These are phyloP conservation scores for Thecocarcelia acutangulata DNA, from an alignment of 2,888 invertebrate genomes.

Conservation along the genomic window DNA sequence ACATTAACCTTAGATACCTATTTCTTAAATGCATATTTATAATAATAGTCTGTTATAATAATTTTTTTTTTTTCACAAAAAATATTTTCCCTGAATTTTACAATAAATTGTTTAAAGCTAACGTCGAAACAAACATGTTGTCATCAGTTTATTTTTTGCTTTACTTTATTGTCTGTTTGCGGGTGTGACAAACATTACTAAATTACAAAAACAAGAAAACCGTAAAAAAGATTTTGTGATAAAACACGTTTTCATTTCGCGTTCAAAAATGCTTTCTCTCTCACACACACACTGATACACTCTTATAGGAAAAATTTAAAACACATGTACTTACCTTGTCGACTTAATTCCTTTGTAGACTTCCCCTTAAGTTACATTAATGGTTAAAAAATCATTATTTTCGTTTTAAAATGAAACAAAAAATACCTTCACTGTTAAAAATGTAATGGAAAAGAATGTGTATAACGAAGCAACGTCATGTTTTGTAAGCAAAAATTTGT, in stretches of 20 bases:
- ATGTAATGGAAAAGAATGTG: constrained; percentile 6
- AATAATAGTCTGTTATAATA: no score
- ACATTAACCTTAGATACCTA: no score
- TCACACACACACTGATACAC: constrained; percentile 39
- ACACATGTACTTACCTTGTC: neutral
- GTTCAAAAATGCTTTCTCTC: constrained; percentile 59
- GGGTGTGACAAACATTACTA: constrained; percentile 62
- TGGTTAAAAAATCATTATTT: constrained; percentile 22
- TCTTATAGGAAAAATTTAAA: neutral
- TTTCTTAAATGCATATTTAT: no score
- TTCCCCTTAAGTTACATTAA: constrained; percentile 21
- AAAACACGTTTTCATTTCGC: constrained; percentile 80
- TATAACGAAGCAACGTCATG: constrained; percentile 27
- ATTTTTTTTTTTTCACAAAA: constrained; percentile 1
- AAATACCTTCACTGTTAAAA: constrained; percentile 20
- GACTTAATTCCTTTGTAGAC: constrained; percentile 27
- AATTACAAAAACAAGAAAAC: constrained; percentile 48
- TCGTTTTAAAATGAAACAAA: constrained; percentile 14
- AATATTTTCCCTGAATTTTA: constrained; percentile 6
- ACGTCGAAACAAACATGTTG: constrained; percentile 12
- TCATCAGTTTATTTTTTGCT: constrained; percentile 6
- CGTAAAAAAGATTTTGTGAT: constrained; percentile 76
- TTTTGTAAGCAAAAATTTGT: constrained; percentile 19
- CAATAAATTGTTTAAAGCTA: neutral
- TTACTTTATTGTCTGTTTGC: constrained; percentile 3